These are phyloP conservation scores for Axea sp. DNA, from an alignment of 2,888 invertebrate genomes.

Conservation along the genomic window DNA sequence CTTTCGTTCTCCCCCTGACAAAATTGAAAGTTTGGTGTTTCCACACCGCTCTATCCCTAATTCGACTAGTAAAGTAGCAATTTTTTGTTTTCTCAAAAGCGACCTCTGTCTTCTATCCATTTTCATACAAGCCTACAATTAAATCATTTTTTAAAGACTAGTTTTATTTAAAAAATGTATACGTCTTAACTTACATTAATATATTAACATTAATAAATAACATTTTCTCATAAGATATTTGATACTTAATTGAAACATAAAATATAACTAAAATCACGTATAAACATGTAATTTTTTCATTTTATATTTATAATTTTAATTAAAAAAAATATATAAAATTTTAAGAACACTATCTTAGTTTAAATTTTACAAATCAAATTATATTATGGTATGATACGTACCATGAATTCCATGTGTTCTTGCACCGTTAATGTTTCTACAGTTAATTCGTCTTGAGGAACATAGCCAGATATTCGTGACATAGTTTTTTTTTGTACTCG, in stretches of 20 bases:
- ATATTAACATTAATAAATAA: too few relatives aligned
- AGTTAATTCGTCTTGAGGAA: conserved; percentile 92
- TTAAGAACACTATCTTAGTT: too few relatives aligned
- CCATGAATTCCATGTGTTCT: conserved; percentile 94
- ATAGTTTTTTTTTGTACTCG: conserved; percentile 84
- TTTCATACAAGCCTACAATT: conserved; percentile 86
- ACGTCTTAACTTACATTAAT: too few relatives aligned
- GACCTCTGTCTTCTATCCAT: conserved; percentile 82
- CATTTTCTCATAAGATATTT: too few relatives aligned
- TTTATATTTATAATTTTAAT: too few relatives aligned
- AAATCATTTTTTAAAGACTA: background rate
- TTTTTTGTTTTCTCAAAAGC: conserved; percentile 76
- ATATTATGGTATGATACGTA: conserved; percentile 71
- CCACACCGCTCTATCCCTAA: conserved; percentile 87
- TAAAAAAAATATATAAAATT: too few relatives aligned
- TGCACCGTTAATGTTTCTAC: conserved; percentile 88
- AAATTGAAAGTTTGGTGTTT: conserved; percentile 85
- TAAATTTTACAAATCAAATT: too few relatives aligned
- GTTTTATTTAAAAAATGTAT: background rate
- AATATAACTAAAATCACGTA: too few relatives aligned
- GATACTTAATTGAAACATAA: too few relatives aligned
- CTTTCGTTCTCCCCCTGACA: conserved; percentile 95
- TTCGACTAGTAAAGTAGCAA: conserved; percentile 82
- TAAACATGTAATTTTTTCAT: too few relatives aligned
- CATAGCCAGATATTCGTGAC: conserved; percentile 89